Conservation (phyloP, 2,113 vertebrate species). For the Barnardius zonarius region DNA sequence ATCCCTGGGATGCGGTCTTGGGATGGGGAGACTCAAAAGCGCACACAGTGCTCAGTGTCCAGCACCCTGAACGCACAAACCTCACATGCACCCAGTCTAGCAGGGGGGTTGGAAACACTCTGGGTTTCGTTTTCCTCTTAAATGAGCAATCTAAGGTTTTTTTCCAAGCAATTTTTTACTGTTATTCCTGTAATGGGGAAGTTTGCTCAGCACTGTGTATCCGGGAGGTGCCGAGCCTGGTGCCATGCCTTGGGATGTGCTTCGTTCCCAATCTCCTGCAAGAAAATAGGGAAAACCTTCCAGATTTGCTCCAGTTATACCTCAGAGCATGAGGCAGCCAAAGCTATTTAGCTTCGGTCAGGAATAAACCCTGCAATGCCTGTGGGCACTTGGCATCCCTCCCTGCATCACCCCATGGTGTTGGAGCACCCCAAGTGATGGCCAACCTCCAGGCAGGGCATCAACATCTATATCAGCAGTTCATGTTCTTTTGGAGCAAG, state of each 20-base stretch:
- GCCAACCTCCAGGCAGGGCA: neutral
- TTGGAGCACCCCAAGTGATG: neutral
- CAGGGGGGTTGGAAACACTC: neutral
- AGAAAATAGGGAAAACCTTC: neutral
- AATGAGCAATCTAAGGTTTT: neutral
- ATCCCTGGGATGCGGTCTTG: neutral
- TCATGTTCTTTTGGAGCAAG: neutral
- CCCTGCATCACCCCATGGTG: neutral
- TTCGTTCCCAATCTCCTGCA: neutral
- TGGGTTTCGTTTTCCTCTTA: neutral
- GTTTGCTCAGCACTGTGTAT: neutral
- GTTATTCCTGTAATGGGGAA: neutral
- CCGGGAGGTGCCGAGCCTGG: rapidly evolving
- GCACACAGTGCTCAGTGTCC: neutral
- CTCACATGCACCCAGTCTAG: neutral
- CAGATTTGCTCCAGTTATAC: neutral
- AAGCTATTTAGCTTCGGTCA: neutral
- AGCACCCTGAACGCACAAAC: neutral
- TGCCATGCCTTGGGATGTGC: neutral
- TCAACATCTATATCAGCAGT: neutral
- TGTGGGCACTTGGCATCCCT: neutral
- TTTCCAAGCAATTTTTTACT: neutral
- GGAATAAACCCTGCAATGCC: neutral
- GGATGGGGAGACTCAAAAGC: neutral
- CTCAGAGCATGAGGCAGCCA: neutral